These are phyloP conservation scores for Machimus atricapillus DNA, from an alignment of 2,888 invertebrate genomes.

Conservation along the genomic window DNA sequence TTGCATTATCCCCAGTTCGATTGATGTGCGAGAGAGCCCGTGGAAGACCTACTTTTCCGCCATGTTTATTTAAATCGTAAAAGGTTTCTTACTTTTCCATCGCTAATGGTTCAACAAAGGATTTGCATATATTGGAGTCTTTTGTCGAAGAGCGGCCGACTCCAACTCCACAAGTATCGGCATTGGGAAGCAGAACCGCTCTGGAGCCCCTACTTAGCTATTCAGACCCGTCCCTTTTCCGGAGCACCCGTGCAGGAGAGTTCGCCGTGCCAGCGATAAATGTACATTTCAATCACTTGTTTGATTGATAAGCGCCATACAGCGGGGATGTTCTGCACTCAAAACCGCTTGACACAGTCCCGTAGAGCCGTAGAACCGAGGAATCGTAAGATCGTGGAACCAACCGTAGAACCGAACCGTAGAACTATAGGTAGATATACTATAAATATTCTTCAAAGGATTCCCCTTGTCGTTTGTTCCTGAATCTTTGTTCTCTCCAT, in stretches of 20 bases:
- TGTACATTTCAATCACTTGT: conserved; percentile 32
- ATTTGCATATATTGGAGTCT: conserved; percentile 22
- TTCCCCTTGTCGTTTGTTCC: conserved; percentile 16
- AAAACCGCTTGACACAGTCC: conserved; percentile 2
- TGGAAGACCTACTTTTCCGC: conserved; percentile 26
- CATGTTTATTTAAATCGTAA: conserved; percentile 35
- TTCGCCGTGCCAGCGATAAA: conserved; percentile 13
- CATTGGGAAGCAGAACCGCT: neutral
- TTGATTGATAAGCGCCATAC: conserved; percentile 26
- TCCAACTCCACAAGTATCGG: neutral
- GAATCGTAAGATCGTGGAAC: neutral
- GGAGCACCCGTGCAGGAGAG: neutral
- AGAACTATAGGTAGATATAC: neutral
- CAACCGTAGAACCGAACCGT: neutral
- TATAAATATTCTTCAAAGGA: conserved; percentile 32
- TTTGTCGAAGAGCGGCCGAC: neutral
- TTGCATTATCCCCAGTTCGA: conserved; percentile 19
- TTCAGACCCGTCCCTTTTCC: conserved; percentile 1
- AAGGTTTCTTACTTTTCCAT: conserved; percentile 23
- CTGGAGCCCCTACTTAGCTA: conserved; percentile 6
- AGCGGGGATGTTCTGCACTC: neutral
- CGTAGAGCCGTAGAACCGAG: neutral
- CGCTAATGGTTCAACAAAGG: conserved; percentile 36
- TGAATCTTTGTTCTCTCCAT: conserved; percentile 25
- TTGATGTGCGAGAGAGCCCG: neutral